Percentiles rank a stretch among this genome's conserved stretches.
Evolutionary conservation across 1,140 invertebrate genomes (phyloP).

Genomic region (Pararge aegeria): DNA sequence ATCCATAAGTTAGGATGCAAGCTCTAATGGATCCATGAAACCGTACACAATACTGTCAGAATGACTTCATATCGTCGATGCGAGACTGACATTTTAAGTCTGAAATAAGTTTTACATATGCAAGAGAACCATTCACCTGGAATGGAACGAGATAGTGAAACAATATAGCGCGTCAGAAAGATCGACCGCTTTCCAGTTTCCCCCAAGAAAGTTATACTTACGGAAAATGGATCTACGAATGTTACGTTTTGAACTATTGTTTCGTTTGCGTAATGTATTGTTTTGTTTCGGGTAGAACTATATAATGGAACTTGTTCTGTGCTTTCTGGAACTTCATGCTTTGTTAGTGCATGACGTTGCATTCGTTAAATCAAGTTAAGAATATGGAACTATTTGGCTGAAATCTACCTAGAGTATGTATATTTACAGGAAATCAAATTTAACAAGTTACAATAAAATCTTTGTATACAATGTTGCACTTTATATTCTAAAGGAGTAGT

Average conservation of each 20-base stretch:
- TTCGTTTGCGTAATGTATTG: constrained; percentile 20
- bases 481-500: no score
- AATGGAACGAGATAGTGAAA: constrained; percentile 58
- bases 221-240: constrained; percentile 39
- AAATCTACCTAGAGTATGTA: background rate
- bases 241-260: constrained; percentile 33
- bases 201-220: constrained; percentile 56
- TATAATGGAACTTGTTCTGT: constrained; percentile 1
- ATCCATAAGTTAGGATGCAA: constrained; percentile 54
- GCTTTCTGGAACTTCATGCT: background rate
- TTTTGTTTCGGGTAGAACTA: constrained; percentile 17
- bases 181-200: constrained; percentile 51
- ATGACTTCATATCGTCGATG: constrained; percentile 21
- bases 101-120: constrained; percentile 35
- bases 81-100: constrained; percentile 28
- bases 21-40: constrained; percentile 37
- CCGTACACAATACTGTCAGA: constrained; percentile 25
- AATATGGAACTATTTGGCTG: background rate
- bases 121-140: constrained; percentile 58
- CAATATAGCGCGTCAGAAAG: constrained; percentile 55
- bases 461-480: no score
- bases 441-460: no score
- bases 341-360: constrained; percentile 5
- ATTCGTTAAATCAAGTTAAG: constrained; percentile 1
- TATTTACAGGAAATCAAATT: no score